These are phyloP conservation scores for Heliconius melpomene DNA, from an alignment of 1,140 invertebrate species.

Conservation along the genomic window DNA sequence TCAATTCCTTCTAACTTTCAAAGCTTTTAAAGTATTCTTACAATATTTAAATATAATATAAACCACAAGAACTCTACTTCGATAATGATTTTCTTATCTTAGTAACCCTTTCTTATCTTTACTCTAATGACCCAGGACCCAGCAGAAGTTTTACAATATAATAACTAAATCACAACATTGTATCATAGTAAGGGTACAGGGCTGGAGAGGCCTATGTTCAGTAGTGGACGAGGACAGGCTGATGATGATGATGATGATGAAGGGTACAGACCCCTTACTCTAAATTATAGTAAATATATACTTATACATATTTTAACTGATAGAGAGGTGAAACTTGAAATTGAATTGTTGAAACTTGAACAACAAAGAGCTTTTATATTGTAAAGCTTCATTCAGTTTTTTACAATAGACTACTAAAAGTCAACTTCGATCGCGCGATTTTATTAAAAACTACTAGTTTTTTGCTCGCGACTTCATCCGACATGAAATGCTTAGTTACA, in stretches of 20 bases:
- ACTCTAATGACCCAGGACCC: slow-evolving; percentile 26
- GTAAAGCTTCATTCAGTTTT: neutral
- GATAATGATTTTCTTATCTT: slow-evolving; percentile 27
- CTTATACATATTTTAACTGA: neutral
- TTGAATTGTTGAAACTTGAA: neutral
- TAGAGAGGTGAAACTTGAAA: neutral
- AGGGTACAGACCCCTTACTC: neutral
- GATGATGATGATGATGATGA: too few relatives aligned
- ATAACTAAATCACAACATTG: neutral
- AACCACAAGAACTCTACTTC: slow-evolving; percentile 13
- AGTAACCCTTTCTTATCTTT: slow-evolving; percentile 33
- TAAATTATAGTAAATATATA: neutral
- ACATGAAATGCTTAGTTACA: too few relatives aligned
- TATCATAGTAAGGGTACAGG: neutral
- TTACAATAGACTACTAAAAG: neutral
- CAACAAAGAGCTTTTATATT: neutral
- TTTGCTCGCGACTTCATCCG: too few relatives aligned
- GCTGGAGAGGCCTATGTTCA: too few relatives aligned
- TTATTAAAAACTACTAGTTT: too few relatives aligned
- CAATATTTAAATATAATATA: slow-evolving; percentile 3
- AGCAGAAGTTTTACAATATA: neutral
- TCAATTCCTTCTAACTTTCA: neutral
- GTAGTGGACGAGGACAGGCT: too few relatives aligned
- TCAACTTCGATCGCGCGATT: too few relatives aligned
- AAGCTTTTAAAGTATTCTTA: neutral